Percentiles rank a stretch among this genome's conserved stretches.
Evolutionary conservation across 2,888 invertebrate genomes (phyloP).

Genomic region (Crepidodera aurea): DNA sequence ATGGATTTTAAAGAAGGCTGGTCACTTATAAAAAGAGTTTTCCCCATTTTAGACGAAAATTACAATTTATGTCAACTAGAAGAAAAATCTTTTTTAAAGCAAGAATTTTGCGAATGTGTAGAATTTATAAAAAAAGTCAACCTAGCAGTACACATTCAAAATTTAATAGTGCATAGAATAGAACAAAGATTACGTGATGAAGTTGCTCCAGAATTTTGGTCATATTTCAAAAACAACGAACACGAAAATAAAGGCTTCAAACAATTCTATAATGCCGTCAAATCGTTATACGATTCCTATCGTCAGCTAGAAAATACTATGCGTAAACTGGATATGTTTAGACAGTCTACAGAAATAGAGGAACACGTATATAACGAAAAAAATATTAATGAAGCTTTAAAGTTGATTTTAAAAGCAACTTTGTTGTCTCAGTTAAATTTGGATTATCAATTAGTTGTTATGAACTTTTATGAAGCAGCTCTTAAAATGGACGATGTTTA

Average conservation of each 20-base stretch:
- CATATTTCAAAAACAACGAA: constrained; percentile 66
- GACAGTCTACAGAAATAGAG: constrained; percentile 61
- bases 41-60: constrained; percentile 53
- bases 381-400: constrained; percentile 67
- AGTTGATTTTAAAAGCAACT: constrained; percentile 71
- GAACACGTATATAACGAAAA: constrained; percentile 66
- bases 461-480: constrained; percentile 79
- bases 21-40: constrained; percentile 50
- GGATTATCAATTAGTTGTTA: constrained; percentile 73
- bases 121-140: constrained; percentile 55
- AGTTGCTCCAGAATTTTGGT: constrained; percentile 73
- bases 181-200: constrained; percentile 69
- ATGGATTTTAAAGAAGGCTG: constrained; percentile 45
- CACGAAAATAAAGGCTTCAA: constrained; percentile 70
- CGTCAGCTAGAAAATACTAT: constrained; percentile 66
- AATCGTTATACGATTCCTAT: constrained; percentile 68
- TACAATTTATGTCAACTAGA: constrained; percentile 39
- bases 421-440: constrained; percentile 76
- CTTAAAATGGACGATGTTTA: constrained; percentile 64
- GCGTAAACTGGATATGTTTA: constrained; percentile 65
- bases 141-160: constrained; percentile 56
- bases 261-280: constrained; percentile 72
- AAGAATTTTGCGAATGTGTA: constrained; percentile 55
- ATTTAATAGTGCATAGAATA: constrained; percentile 59
- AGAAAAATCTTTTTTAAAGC: constrained; percentile 45